phyloP scores from a whole-genome alignment of 2,888 invertebrate species.

The Drosophila sordidapex region DNA sequence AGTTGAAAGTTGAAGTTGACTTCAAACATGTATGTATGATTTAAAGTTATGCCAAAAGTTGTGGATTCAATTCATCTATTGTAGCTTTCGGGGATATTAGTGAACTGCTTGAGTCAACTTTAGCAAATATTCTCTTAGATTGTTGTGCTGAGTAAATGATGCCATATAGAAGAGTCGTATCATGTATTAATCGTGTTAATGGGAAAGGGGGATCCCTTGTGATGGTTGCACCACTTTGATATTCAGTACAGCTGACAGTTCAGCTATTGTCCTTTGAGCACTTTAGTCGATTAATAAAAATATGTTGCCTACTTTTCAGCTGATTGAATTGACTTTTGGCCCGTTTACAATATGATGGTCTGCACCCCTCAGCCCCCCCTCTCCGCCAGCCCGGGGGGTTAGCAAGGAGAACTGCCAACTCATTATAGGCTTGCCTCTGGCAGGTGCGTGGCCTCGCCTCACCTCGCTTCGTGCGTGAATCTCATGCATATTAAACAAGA shows the following conservation, averaged over 20 bases:
- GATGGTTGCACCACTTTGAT: background rate
- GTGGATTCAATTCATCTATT: background rate
- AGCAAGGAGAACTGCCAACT: constrained; percentile 28
- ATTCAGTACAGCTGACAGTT: background rate
- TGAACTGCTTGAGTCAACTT: background rate
- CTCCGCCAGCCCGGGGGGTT: background rate
- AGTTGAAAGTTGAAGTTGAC: background rate
- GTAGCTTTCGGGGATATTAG: background rate
- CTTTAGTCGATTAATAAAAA: constrained; percentile 21
- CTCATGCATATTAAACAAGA: constrained; percentile 72
- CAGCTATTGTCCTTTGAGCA: constrained; percentile 19
- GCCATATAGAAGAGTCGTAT: background rate
- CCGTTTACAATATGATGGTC: constrained; percentile 22
- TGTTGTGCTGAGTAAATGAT: background rate
- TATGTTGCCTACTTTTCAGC: constrained; percentile 48
- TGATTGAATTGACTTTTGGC: constrained; percentile 46
- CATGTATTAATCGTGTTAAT: background rate
- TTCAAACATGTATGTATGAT: background rate
- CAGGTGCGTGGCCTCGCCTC: constrained; percentile 43
- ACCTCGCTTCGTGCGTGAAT: constrained; percentile 43
- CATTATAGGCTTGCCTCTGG: constrained; percentile 45
- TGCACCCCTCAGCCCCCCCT: no score
- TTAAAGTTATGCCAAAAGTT: background rate
- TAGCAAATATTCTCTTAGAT: background rate
- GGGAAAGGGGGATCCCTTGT: background rate